These are phyloP conservation scores for Fratercula arctica DNA, from an alignment of 2,797 vertebrate genomes.

Conservation along the genomic window DNA sequence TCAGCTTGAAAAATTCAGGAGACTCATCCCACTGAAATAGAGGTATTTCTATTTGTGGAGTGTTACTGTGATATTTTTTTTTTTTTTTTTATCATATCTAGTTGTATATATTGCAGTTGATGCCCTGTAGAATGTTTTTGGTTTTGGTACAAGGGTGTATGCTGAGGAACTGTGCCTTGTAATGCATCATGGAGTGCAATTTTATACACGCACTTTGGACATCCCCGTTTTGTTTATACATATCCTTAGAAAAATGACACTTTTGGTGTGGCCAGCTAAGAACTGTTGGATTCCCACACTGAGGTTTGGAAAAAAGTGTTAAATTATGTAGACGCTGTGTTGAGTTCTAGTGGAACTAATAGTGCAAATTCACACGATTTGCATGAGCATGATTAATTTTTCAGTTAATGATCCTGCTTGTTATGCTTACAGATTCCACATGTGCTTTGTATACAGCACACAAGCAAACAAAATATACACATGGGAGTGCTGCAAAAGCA, in stretches of 20 bases:
- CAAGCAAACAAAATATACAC: background rate
- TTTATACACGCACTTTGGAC: background rate
- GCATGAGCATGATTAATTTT: constrained; percentile 48
- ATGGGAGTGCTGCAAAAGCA: background rate
- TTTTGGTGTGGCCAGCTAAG: background rate
- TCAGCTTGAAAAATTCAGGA: background rate
- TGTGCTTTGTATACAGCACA: constrained; percentile 17
- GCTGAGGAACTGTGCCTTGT: background rate
- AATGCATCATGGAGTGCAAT: background rate
- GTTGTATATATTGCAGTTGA: background rate
- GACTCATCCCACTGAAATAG: background rate
- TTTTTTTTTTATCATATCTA: background rate
- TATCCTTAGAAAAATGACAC: constrained; percentile 8
- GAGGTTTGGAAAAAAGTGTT: background rate
- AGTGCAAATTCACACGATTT: constrained; percentile 27
- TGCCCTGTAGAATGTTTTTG: background rate
- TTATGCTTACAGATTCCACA: constrained; percentile 31
- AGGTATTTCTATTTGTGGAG: background rate
- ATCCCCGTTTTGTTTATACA: background rate
- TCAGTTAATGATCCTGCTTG: constrained; percentile 27
- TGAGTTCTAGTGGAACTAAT: constrained; percentile 6
- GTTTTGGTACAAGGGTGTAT: background rate
- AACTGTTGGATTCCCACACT: background rate
- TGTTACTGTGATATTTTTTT: background rate
- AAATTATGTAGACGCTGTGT: background rate